Evolutionary conservation across 2,113 vertebrate genomes (phyloP).

Genomic region (Toxotes chatareus): DNA sequence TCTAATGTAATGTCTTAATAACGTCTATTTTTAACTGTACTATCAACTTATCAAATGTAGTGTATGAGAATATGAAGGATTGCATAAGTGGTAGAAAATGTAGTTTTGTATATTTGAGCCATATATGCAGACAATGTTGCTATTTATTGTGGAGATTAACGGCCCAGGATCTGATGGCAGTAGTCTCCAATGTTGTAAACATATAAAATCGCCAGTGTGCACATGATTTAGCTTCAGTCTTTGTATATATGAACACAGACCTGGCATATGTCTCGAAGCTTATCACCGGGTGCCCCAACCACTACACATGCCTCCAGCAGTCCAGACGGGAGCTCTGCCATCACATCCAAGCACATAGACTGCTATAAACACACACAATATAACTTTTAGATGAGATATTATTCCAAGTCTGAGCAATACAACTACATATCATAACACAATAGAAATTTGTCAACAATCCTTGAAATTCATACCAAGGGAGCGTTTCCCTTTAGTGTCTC

Average conservation of each 20-base stretch:
- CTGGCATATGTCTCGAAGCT: conserved; percentile 84
- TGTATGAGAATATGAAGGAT: too few species aligned
- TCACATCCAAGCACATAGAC: conserved; percentile 63
- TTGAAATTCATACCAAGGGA: not conserved
- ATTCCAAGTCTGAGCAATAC: not conserved
- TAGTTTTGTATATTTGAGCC: not conserved
- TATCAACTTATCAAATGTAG: too few species aligned
- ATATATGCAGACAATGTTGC: not conserved
- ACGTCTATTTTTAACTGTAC: too few species aligned
- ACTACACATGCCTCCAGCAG: conserved; percentile 93
- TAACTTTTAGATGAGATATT: not conserved
- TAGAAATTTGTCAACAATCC: not conserved
- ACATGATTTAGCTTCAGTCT: not conserved
- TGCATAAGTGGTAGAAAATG: not conserved
- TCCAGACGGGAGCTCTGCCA: conserved; percentile 91
- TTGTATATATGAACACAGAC: conserved; percentile 68
- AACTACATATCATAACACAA: not conserved
- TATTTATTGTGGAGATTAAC: not conserved
- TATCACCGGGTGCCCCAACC: conserved; percentile 86
- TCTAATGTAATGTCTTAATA: not conserved
- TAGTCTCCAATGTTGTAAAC: not conserved
- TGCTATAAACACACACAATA: conserved; percentile 40
- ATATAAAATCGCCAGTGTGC: not conserved
- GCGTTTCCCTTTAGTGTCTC: not conserved
- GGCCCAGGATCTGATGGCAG: too few species aligned